Percentiles rank a stretch among this genome's conserved stretches.
These are phyloP conservation scores for Mizuhopecten yessoensis DNA, from an alignment of 1,140 invertebrate genomes.

Conservation along the genomic window DNA sequence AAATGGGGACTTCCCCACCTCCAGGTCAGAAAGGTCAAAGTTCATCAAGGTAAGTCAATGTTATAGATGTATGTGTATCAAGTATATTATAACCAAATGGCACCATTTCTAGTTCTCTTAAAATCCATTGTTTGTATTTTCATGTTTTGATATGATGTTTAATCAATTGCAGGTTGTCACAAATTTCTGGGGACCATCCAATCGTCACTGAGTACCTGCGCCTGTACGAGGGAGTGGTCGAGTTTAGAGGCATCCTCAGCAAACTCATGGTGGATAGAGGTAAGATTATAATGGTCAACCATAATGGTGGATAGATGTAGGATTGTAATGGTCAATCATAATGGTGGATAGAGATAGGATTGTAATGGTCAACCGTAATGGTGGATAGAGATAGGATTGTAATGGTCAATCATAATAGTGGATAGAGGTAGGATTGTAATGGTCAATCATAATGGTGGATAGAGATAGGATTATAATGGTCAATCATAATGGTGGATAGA, in stretches of 20 bases:
- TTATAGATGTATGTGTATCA: neutral
- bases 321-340: no score
- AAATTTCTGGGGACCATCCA: constrained; percentile 70
- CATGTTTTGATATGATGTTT: no score
- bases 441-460: no score
- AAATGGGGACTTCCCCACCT: constrained; percentile 71
- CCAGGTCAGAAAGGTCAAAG: constrained; percentile 51
- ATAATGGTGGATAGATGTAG: no score
- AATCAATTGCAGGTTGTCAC: constrained; percentile 61
- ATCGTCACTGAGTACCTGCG: constrained; percentile 79
- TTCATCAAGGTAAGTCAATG: constrained; percentile 44
- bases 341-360: constrained; percentile 79
- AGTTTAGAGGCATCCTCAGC: constrained; percentile 77
- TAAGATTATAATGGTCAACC: constrained; percentile 51
- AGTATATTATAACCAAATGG: no score
- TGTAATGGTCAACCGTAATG: no score
- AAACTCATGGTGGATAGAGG: constrained; percentile 80
- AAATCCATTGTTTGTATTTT: no score
- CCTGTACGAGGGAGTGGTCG: constrained; percentile 74
- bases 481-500: constrained; percentile 80
- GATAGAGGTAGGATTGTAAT: constrained; percentile 75
- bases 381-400: no score
- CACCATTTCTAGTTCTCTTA: no score
- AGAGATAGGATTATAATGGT: no score
- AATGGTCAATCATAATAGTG: no score